Conservation (phyloP, 2,888 invertebrate species). For the Athetis lepigone region DNA sequence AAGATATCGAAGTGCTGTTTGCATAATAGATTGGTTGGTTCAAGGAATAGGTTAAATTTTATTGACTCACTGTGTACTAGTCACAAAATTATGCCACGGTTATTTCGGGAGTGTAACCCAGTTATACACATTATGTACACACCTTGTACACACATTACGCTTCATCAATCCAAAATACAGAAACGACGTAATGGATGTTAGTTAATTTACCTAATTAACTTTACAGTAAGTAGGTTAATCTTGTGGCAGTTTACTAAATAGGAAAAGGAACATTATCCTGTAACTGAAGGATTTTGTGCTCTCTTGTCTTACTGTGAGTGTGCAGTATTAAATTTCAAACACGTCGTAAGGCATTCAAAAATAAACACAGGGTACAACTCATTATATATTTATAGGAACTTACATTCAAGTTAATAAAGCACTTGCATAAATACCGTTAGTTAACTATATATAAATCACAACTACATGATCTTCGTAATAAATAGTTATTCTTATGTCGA, state of each 20-base stretch:
- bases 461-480: conserved; percentile 92
- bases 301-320: conserved; percentile 29
- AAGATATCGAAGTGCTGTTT: background rate
- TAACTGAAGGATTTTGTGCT: conserved; percentile 42
- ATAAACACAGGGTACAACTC: conserved; percentile 64
- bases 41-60: conserved; percentile 33
- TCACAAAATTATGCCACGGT: conserved; percentile 74
- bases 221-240: conserved; percentile 22
- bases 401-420: conserved; percentile 53
- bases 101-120: conserved; percentile 79
- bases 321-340: conserved; percentile 58
- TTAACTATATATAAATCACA: conserved; percentile 92
- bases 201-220: conserved; percentile 47
- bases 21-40: background rate
- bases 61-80: conserved; percentile 58
- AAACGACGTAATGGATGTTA: conserved; percentile 27
- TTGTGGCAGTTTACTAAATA: conserved; percentile 35
- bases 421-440: conserved; percentile 61
- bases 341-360: conserved; percentile 54
- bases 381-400: conserved; percentile 62
- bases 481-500: conserved; percentile 93
- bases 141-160: conserved; percentile 31
- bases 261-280: conserved; percentile 46
- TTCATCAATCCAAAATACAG: conserved; percentile 27
- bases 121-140: no score